phyloP scores from a whole-genome alignment of 2,888 invertebrate genomes.

The Eudemis profundana region DNA sequence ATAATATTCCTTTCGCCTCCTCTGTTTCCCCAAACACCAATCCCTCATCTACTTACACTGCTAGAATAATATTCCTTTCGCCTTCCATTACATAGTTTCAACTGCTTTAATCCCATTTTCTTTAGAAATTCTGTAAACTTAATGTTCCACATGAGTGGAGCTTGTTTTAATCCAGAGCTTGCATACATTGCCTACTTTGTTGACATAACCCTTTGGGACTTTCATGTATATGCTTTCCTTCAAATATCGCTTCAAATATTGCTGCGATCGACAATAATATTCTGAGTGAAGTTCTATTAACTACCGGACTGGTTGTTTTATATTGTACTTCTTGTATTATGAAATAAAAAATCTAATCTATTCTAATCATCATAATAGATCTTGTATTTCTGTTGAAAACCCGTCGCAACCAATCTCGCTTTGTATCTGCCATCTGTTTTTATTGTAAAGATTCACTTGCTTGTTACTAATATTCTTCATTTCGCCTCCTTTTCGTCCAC shows the following conservation, averaged over 20 bases:
- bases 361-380: constrained; percentile 33
- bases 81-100: constrained; percentile 21
- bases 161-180: constrained; percentile 27
- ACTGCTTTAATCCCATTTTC: constrained; percentile 14
- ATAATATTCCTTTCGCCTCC: constrained; percentile 7
- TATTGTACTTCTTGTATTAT: too few species aligned
- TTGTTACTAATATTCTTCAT: constrained; percentile 6
- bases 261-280: constrained; percentile 22
- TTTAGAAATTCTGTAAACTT: constrained; percentile 21
- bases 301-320: too few species aligned
- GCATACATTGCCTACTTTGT: neutral
- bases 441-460: too few species aligned
- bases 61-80: constrained; percentile 12
- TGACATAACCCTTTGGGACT: constrained; percentile 11
- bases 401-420: constrained; percentile 20
- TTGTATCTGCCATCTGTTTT: constrained; percentile 22
- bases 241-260: constrained; percentile 15
- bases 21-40: constrained; percentile 14
- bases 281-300: constrained; percentile 22
- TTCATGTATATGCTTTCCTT: constrained; percentile 24
- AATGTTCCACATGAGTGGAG: constrained; percentile 26
- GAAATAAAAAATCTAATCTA: too few species aligned
- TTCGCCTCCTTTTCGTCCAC: constrained; percentile 23
- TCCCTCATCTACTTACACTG: constrained; percentile 7
- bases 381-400: constrained; percentile 29